phyloP scores from a whole-genome alignment of 2,113 vertebrate genomes.

The Actinemys pallida region DNA sequence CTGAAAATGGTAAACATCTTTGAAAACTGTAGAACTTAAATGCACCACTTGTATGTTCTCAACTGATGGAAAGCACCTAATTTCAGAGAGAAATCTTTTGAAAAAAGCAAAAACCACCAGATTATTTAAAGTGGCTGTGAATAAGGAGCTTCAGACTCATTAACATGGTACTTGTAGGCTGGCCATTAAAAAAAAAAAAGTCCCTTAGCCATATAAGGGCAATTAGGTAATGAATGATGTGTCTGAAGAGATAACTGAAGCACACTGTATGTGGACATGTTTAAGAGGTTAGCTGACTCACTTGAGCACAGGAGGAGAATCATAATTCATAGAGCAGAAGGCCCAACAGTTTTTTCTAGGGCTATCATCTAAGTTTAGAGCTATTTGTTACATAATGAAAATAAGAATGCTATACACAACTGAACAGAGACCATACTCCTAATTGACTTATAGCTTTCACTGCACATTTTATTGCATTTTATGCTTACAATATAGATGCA shows the following conservation, averaged over 20 bases:
- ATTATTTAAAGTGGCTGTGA: background rate
- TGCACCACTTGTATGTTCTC: background rate
- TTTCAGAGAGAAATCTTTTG: background rate
- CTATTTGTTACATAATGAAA: background rate
- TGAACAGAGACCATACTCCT: background rate
- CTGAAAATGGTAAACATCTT: background rate
- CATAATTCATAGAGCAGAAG: background rate
- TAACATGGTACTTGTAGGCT: background rate
- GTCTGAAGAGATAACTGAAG: background rate
- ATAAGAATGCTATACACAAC: background rate
- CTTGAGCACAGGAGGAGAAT: background rate
- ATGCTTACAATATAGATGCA: slow-evolving; percentile 38
- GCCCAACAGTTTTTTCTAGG: background rate
- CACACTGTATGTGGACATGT: background rate
- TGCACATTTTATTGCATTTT: background rate
- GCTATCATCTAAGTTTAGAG: background rate
- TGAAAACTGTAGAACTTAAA: background rate
- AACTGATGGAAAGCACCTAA: background rate
- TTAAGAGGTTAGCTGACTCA: background rate
- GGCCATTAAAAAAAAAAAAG: background rate
- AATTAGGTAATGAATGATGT: background rate
- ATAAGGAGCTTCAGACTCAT: background rate
- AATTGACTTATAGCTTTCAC: background rate
- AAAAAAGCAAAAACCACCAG: background rate
- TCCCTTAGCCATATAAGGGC: background rate